These are phyloP conservation scores for Diphyllodes magnificus DNA, from an alignment of 2,113 vertebrate genomes.

Conservation along the genomic window DNA sequence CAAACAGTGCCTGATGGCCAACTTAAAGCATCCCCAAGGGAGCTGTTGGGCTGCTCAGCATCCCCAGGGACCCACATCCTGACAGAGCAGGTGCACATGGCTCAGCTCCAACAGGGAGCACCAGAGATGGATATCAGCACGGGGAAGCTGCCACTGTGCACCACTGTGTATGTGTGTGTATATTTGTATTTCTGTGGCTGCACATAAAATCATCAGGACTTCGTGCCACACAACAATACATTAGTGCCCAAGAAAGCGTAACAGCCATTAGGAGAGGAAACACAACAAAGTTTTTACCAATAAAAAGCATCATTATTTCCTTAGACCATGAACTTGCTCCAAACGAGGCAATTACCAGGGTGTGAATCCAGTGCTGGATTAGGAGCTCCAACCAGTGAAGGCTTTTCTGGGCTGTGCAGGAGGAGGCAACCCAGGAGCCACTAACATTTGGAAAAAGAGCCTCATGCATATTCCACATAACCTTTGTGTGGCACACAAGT, in stretches of 20 bases:
- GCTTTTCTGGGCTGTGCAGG: background rate
- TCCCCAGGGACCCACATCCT: background rate
- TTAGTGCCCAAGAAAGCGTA: rapidly evolving
- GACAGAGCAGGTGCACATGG: rapidly evolving
- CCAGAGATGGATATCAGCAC: background rate
- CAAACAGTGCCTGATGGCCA: background rate
- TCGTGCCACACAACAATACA: background rate
- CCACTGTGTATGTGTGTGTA: no score
- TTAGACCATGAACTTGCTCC: background rate
- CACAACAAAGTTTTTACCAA: background rate
- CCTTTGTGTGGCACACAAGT: rapidly evolving
- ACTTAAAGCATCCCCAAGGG: background rate
- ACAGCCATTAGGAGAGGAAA: background rate
- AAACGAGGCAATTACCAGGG: background rate
- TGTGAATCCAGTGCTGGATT: background rate
- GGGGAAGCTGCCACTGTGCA: background rate
- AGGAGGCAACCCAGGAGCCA: background rate
- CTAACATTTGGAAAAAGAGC: background rate
- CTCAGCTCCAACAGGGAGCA: background rate
- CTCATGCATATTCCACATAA: background rate
- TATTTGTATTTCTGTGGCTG: background rate
- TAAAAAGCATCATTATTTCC: background rate
- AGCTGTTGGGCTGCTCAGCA: background rate
- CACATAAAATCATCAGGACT: background rate
- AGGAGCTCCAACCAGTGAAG: background rate